Percentiles rank a stretch among this genome's conserved stretches.
These are phyloP conservation scores for Tragulus kanchil DNA, from an alignment of 2,113 vertebrate genomes.

Conservation along the genomic window DNA sequence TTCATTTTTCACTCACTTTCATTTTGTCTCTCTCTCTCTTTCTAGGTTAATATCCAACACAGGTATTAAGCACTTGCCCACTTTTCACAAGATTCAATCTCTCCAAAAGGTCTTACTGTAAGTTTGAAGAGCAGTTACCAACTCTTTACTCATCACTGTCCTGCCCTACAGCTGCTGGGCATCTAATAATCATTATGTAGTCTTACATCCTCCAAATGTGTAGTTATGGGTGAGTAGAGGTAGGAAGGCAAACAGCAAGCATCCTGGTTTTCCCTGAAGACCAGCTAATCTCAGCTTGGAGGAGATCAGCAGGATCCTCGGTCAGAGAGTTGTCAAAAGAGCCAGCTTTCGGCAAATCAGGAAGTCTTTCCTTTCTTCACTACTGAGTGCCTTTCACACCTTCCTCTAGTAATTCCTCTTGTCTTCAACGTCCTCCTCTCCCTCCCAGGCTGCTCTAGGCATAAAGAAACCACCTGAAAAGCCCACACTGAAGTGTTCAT, in stretches of 20 bases:
- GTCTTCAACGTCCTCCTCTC: neutral
- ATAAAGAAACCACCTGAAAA: conserved; percentile 5
- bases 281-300: neutral
- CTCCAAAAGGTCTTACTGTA: conserved; percentile 83
- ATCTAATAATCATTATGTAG: neutral
- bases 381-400: neutral
- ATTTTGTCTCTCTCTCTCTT: conserved; percentile 69
- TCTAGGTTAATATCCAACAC: conserved; percentile 85
- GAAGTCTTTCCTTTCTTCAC: neutral
- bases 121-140: conserved; percentile 47
- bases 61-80: conserved; percentile 80
- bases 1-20: conserved; percentile 45
- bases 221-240: neutral
- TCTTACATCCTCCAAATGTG: neutral
- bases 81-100: conserved; percentile 82
- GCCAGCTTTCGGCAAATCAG: neutral
- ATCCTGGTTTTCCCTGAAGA: neutral
- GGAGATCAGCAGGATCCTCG: neutral
- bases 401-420: neutral
- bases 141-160: neutral
- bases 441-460: neutral
- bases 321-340: neutral
- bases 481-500: neutral
- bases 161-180: neutral
- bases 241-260: neutral